Conservation (phyloP, 2,888 invertebrate species). For the Celastrina argiolus region DNA sequence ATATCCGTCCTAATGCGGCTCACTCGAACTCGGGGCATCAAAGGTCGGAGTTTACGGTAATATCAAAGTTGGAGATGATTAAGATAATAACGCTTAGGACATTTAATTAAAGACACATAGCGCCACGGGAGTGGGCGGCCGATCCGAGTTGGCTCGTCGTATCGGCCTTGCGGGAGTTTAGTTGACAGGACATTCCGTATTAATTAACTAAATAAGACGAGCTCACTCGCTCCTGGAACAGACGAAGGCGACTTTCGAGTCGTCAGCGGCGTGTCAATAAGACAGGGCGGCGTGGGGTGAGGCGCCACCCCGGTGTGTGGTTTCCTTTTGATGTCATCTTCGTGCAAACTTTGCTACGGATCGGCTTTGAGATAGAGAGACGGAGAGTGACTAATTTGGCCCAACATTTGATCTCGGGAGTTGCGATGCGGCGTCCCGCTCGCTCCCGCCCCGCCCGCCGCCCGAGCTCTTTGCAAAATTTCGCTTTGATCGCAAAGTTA, state of each 20-base stretch:
- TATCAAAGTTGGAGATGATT: conserved; percentile 21
- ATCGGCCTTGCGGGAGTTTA: conserved; percentile 64
- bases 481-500: conserved; percentile 78
- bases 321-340: conserved; percentile 79
- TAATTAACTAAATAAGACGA: conserved; percentile 77
- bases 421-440: conserved; percentile 68
- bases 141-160: conserved; percentile 68
- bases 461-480: conserved; percentile 78
- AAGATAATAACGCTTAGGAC: conserved; percentile 19
- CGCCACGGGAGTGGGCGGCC: conserved; percentile 39
- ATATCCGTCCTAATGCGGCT: not conserved
- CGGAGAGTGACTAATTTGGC: conserved; percentile 79
- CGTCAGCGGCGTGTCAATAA: conserved; percentile 77
- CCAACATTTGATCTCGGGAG: conserved; percentile 77
- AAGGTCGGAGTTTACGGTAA: conserved; percentile 3
- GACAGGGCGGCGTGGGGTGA: conserved; percentile 60
- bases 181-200: conserved; percentile 75
- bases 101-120: conserved; percentile 55
- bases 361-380: conserved; percentile 79
- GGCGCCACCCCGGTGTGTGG: conserved; percentile 75
- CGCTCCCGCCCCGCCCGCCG: conserved; percentile 62
- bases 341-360: conserved; percentile 79
- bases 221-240: conserved; percentile 60
- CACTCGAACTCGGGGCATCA: not conserved
- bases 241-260: conserved; percentile 68